Percentiles rank a stretch among this genome's conserved stretches.
Conservation (phyloP, 2,888 invertebrate species). For the Ormyrus rosae region DNA sequence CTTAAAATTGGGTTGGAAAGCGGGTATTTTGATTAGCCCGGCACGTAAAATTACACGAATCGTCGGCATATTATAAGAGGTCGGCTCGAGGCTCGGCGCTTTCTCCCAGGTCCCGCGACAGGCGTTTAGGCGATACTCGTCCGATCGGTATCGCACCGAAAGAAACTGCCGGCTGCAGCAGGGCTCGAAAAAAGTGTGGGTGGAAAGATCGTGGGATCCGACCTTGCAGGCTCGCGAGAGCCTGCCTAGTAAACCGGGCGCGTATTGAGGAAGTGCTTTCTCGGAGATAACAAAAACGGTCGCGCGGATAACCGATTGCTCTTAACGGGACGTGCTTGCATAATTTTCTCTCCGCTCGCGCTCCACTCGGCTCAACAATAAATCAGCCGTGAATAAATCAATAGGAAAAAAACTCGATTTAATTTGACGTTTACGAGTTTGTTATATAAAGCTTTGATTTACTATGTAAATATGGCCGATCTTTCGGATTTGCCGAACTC, state of each 20-base stretch:
- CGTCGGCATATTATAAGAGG: no score
- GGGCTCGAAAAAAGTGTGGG: constrained; percentile 10
- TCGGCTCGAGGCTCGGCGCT: no score
- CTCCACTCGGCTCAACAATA: not conserved
- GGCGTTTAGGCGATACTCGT: not conserved
- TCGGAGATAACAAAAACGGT: constrained; percentile 50
- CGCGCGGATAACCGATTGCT: constrained; percentile 45
- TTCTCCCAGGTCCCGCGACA: no score
- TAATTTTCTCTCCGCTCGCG: constrained; percentile 19
- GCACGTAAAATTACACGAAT: no score
- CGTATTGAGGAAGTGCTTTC: constrained; percentile 61
- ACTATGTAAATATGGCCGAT: constrained; percentile 26
- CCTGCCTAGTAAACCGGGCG: constrained; percentile 63
- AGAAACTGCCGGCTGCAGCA: constrained; percentile 21
- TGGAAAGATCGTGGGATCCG: constrained; percentile 67
- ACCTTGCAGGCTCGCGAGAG: constrained; percentile 61
- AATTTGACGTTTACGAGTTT: constrained; percentile 44
- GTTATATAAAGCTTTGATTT: constrained; percentile 45
- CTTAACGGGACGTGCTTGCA: constrained; percentile 40
- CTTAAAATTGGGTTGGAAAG: no score
- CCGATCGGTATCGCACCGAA: constrained; percentile 32
- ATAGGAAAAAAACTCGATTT: constrained; percentile 29
- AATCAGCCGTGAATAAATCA: constrained; percentile 45
- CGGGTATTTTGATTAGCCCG: no score
- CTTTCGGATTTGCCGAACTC: not conserved